Percentiles rank a stretch among this genome's conserved stretches.
Conservation (phyloP, 2,113 vertebrate species). For the Megaceryle maxima region DNA sequence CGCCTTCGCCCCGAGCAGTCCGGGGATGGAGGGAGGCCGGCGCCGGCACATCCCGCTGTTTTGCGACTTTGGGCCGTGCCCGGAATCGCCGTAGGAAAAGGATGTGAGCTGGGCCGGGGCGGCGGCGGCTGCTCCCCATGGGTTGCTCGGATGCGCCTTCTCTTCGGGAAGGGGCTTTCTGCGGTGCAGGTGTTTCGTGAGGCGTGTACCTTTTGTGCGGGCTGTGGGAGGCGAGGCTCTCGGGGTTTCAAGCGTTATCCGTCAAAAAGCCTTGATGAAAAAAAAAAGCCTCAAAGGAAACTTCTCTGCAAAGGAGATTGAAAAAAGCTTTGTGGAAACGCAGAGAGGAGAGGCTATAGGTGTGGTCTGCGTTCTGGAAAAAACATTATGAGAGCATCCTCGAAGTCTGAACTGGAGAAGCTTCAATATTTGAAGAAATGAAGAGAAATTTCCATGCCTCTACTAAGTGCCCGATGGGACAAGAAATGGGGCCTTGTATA, state of each 20-base stretch:
- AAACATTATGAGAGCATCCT: slow-evolving; percentile 31
- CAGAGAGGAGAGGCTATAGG: slow-evolving; percentile 44
- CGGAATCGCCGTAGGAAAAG: neutral
- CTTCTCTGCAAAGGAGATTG: neutral
- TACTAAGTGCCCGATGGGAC: neutral
- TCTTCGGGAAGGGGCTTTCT: neutral
- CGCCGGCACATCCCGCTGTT: neutral
- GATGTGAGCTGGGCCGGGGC: neutral
- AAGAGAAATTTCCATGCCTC: neutral
- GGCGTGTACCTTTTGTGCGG: neutral
- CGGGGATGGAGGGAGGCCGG: neutral
- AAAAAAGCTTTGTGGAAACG: slow-evolving; percentile 14
- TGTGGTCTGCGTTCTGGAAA: slow-evolving; percentile 47
- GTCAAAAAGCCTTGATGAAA: neutral
- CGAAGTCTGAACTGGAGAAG: neutral
- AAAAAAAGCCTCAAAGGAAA: neutral
- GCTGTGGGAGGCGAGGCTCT: neutral
- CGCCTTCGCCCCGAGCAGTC: neutral
- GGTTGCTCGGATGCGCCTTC: neutral
- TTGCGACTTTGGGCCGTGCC: neutral
- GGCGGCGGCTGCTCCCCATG: neutral
- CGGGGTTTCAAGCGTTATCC: neutral
- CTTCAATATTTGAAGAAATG: neutral
- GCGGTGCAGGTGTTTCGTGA: slow-evolving; percentile 11
- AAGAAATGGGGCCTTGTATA: rapidly evolving